Evolutionary conservation across 1,140 invertebrate genomes (phyloP), one percentile per base, ranked within the genome.

Genomic region (Formica exsecta): DNA sequence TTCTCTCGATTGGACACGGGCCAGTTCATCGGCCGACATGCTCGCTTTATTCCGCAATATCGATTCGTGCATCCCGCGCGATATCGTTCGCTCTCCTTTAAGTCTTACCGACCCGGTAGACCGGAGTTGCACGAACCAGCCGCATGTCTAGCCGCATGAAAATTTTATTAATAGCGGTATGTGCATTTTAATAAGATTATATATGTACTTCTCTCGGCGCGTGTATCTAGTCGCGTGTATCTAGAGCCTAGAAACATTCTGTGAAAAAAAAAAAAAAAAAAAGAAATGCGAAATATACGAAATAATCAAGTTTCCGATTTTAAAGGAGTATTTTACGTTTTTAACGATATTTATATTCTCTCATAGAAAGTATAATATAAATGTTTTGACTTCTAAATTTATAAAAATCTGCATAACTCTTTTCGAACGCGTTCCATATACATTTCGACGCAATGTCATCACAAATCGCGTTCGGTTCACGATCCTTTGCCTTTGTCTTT

Each of bases 11-110:
- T 41, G 57, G 22, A 22, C 62, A 22, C 48, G 5, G 36, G 25
- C 7, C 68, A 62, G 79, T 83, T 83, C 79, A 83, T 83, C 79
- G 79, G 54, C 79, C 79, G 68, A 48, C 22, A 44, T 59, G 51
- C 19, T 57, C n/a, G 25, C 22, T 51, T 51, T 51, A 51, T 51
- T 51, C 16, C 48, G 5, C 16, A 51, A 7, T 83, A 83, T 83
- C 68, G 79, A 83, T 83, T 68, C 6, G n/a, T 13, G 19, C 32
- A 61, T 73, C 32, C 19, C 68, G 54, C 68, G 54, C 79, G 38
- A 81, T 83, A 73, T 74, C 68, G 54, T 16, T 74, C 41, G 79
- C 41, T 74, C 79, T 83, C 79, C 79, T 83, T 83, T 83, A 83
- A 83, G 25, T 16, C 36, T 73, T 81, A 59, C 36, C 79, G 54